A percentile compares a stretch with the other conserved stretches of the same genome.
Evolutionary conservation across 2,113 vertebrate genomes (phyloP).

Genomic region (Neolamprologus falcicula): DNA sequence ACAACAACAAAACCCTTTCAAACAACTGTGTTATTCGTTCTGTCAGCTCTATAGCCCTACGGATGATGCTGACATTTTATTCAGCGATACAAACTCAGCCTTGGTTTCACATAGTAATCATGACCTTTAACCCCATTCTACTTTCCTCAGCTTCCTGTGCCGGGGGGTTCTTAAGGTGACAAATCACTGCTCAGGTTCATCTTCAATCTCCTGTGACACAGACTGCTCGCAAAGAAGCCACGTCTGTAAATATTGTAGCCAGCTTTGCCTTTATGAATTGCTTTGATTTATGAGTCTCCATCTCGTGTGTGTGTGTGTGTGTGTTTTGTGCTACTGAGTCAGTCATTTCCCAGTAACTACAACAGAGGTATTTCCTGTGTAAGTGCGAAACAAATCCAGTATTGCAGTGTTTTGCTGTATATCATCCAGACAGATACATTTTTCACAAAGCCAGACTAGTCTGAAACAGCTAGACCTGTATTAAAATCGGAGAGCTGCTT

Average conservation of each 20-base stretch:
- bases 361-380: not conserved
- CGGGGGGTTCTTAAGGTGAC: not conserved
- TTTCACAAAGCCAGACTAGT: not conserved
- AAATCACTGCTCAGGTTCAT: not conserved
- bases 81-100: not conserved
- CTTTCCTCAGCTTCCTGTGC: not conserved
- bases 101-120: not conserved
- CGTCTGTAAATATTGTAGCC: not conserved
- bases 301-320: not conserved
- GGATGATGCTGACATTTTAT: conserved; percentile 18
- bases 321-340: not conserved
- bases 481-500: not conserved
- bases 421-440: not conserved
- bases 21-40: not conserved
- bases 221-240: not conserved
- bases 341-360: not conserved
- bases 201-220: conserved; percentile 1
- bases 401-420: not conserved
- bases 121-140: conserved; percentile 40
- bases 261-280: not conserved
- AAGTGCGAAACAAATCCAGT: not conserved
- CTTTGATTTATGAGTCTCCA: conserved; percentile 7
- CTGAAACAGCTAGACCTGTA: not conserved
- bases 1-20: not conserved
- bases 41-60: not conserved